These are phyloP conservation scores for Clostera curtula DNA, from an alignment of 2,888 invertebrate genomes.

Conservation along the genomic window DNA sequence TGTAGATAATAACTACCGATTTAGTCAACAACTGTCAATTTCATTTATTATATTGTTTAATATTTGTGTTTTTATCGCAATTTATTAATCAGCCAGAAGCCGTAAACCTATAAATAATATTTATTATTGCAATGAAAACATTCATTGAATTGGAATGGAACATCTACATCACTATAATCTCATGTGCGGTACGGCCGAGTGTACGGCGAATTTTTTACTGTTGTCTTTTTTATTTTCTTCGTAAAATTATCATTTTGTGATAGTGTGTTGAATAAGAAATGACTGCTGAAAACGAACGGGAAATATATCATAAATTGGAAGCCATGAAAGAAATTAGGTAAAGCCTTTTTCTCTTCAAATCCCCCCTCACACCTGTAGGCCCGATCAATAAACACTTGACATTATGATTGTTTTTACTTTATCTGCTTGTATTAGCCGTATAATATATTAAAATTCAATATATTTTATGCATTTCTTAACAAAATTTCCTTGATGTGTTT, in stretches of 20 bases:
- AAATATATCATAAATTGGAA: conserved; percentile 93
- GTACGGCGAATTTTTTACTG: conserved; percentile 20
- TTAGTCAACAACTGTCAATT: no score
- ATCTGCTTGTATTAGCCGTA: conserved; percentile 1
- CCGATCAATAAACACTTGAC: conserved; percentile 67
- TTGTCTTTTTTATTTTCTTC: conserved; percentile 34
- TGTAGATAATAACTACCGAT: no score
- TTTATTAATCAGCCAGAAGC: no score
- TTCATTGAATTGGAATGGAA: no score
- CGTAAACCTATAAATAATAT: no score
- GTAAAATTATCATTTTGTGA: conserved; percentile 15
- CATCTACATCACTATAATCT: conserved; percentile 1
- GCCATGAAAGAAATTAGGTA: conserved; percentile 95
- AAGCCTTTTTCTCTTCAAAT: conserved; percentile 21
- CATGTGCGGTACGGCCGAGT: conserved; percentile 9
- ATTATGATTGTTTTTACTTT: conserved; percentile 15
- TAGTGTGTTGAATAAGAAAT: conserved; percentile 53
- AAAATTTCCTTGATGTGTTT: no score
- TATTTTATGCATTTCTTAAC: background rate
- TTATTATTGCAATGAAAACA: no score
- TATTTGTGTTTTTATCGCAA: no score
- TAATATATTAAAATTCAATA: conserved; percentile 2
- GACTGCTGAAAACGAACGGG: conserved; percentile 86
- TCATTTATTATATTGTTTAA: no score
- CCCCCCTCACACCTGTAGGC: conserved; percentile 62